Evolutionary conservation across 2,113 vertebrate genomes (phyloP).

Genomic region (Bufo bufo): DNA sequence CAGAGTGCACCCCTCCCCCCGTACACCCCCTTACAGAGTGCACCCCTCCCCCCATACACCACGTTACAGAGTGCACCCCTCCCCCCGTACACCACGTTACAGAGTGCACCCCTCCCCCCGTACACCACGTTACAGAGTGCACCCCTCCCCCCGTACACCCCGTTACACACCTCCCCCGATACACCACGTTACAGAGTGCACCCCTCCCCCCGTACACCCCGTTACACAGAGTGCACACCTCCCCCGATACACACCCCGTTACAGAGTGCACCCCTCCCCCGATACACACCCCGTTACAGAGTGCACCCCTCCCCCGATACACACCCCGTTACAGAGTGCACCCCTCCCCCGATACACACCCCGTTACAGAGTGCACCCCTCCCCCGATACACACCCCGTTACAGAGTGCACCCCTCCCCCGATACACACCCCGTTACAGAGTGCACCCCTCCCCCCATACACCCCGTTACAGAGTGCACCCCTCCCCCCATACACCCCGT

Average conservation of each 20-base stretch:
- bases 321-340: not conserved
- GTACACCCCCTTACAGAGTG: not conserved
- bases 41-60: no score
- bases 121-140: not conserved
- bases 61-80: no score
- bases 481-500: no score
- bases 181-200: conserved; percentile 56
- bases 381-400: not conserved
- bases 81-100: conserved; percentile 78
- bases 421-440: conserved; percentile 73
- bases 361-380: not conserved
- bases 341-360: conserved; percentile 79
- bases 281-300: conserved; percentile 73
- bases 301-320: not conserved
- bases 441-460: not conserved
- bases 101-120: not conserved
- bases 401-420: conserved; percentile 63
- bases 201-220: not conserved
- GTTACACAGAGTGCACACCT: not conserved
- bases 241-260: not conserved
- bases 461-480: not conserved
- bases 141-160: no score
- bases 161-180: no score
- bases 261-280: conserved; percentile 63
- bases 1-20: not conserved